Evolutionary conservation across 2,888 invertebrate species (phyloP).

Genomic region (Sinelater perroti): DNA sequence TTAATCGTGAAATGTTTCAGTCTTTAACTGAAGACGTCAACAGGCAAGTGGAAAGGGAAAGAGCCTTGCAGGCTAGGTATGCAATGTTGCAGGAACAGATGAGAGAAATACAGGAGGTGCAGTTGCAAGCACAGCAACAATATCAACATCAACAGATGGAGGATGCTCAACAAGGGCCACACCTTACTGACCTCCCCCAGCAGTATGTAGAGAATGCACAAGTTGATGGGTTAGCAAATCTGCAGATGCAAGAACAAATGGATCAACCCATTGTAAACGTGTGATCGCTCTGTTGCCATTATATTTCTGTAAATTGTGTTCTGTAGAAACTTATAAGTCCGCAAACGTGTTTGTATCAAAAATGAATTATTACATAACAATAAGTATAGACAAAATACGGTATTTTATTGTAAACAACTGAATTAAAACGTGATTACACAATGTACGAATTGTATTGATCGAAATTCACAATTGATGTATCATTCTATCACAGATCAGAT

Average conservation of each 20-base stretch:
- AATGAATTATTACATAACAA: no score
- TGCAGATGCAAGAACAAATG: constrained; percentile 1
- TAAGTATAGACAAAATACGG: not conserved
- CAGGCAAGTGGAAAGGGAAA: constrained; percentile 91
- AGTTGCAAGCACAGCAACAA: constrained; percentile 41
- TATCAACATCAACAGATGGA: constrained; percentile 37
- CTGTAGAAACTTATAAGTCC: no score
- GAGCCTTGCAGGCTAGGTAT: constrained; percentile 84
- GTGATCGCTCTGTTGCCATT: constrained; percentile 5
- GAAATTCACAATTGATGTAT: not conserved
- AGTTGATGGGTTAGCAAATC: constrained; percentile 4
- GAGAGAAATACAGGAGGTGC: constrained; percentile 55
- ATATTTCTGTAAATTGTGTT: not conserved
- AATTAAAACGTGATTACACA: not conserved
- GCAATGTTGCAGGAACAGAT: constrained; percentile 76
- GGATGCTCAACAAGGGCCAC: constrained; percentile 7
- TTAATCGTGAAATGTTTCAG: constrained; percentile 62
- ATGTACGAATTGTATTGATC: not conserved
- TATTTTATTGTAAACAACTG: not conserved
- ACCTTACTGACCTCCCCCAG: constrained; percentile 17
- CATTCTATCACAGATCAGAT: constrained; percentile 4
- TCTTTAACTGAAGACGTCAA: constrained; percentile 91
- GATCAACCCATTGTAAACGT: constrained; percentile 4
- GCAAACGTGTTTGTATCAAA: no score
- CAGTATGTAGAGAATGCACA: constrained; percentile 21